phyloP scores from a whole-genome alignment of 2,888 invertebrate species.

The Agrotis segetum region DNA sequence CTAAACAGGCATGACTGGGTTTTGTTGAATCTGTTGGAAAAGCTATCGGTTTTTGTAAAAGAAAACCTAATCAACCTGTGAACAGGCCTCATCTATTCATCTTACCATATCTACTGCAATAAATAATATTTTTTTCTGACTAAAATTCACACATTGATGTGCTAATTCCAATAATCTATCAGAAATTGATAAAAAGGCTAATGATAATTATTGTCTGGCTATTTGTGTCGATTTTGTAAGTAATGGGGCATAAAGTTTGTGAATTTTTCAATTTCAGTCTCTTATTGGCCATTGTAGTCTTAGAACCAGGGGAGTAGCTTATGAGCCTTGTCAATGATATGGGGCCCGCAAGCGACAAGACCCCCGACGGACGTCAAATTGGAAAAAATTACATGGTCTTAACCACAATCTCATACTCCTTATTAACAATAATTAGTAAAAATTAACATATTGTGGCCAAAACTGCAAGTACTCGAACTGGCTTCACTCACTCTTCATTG shows the following conservation, averaged over 20 bases:
- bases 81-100: too few species aligned
- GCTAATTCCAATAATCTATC: neutral
- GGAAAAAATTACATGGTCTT: too few species aligned
- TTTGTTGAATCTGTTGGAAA: neutral
- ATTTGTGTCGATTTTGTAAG: conserved; percentile 18
- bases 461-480: too few species aligned
- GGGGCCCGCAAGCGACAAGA: too few species aligned
- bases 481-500: too few species aligned
- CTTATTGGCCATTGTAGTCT: conserved; percentile 39
- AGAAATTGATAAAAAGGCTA: conserved; percentile 1
- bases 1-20: conserved; percentile 3
- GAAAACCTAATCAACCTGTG: neutral
- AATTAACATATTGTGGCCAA: too few species aligned
- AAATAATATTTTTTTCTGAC: neutral
- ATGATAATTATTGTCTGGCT: neutral
- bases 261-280: conserved; percentile 28
- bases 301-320: too few species aligned
- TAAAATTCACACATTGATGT: neutral
- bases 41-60: neutral
- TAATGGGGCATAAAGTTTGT: conserved; percentile 24
- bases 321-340: too few species aligned
- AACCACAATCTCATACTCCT: too few species aligned
- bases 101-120: neutral
- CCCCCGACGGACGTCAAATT: too few species aligned
- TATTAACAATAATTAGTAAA: too few species aligned